A percentile compares a stretch with the other conserved stretches of the same genome.
phyloP scores from a whole-genome alignment of 2,888 invertebrate species.

The Scelioninae gen. 1 region DNA sequence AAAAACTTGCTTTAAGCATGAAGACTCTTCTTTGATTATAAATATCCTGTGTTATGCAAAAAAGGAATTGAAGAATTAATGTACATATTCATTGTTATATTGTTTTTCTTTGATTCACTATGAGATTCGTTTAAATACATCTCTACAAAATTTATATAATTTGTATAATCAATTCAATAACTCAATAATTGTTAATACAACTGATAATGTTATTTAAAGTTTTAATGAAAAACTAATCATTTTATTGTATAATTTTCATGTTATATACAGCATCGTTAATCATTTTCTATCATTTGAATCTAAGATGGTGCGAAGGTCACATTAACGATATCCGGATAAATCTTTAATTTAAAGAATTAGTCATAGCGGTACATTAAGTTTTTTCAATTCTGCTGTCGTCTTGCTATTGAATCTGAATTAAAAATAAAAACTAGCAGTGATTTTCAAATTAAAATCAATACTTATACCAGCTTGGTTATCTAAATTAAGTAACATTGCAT shows the following conservation, averaged over 20 bases:
- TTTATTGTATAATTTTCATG: conserved; percentile 23
- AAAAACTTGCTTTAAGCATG: conserved; percentile 3
- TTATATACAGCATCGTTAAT: conserved; percentile 38
- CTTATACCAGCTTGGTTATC: background rate
- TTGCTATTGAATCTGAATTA: conserved; percentile 5
- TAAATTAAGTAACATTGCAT: background rate
- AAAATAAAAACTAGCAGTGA: conserved; percentile 13
- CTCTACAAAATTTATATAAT: background rate
- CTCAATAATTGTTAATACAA: background rate
- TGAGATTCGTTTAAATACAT: background rate
- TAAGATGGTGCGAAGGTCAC: conserved; percentile 43
- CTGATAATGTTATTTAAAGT: background rate
- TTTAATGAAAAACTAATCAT: conserved; percentile 13
- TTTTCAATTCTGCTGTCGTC: conserved; percentile 6
- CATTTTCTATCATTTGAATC: conserved; percentile 46
- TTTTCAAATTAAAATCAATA: background rate
- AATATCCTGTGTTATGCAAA: conserved; percentile 27
- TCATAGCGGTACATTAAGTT: conserved; percentile 36
- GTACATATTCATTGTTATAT: background rate
- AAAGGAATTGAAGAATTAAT: background rate
- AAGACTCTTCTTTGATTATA: background rate
- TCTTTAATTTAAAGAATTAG: conserved; percentile 47
- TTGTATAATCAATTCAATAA: background rate
- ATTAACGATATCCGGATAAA: conserved; percentile 39
- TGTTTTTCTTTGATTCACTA: background rate